Conservation (phyloP, 1,140 invertebrate genomes). For the Diuraphis noxia region DNA sequence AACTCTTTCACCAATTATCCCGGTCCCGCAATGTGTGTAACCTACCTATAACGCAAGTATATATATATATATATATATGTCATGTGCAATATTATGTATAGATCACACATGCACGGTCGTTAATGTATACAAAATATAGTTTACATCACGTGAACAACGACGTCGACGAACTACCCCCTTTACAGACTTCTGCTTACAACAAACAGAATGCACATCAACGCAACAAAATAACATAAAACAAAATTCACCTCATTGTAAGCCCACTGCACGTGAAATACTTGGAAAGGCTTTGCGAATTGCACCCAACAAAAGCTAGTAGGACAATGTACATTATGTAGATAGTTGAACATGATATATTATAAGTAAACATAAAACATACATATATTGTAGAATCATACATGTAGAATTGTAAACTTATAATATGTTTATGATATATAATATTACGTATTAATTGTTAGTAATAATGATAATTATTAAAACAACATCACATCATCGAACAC, state of each 20-base stretch:
- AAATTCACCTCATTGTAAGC: neutral
- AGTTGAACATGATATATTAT: neutral
- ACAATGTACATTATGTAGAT: neutral
- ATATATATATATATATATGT: neutral
- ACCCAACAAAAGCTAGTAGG: neutral
- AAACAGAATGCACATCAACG: neutral
- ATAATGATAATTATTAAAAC: neutral
- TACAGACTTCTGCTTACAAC: neutral
- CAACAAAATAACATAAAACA: neutral
- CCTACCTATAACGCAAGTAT: neutral
- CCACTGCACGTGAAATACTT: neutral
- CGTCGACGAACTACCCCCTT: neutral
- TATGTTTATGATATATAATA: neutral
- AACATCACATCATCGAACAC: neutral
- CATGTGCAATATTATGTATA: neutral
- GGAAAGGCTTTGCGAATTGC: neutral
- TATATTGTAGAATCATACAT: too few relatives aligned
- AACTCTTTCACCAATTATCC: conserved; percentile 41
- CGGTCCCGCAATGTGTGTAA: neutral
- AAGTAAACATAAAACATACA: too few relatives aligned
- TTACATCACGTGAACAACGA: neutral
- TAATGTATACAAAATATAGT: neutral
- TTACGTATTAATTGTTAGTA: neutral
- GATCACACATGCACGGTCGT: too few relatives aligned
- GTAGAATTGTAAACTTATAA: too few relatives aligned